Evolutionary conservation across 2,113 vertebrate species (phyloP).

Genomic region (Thalassarche chlororhynchos): DNA sequence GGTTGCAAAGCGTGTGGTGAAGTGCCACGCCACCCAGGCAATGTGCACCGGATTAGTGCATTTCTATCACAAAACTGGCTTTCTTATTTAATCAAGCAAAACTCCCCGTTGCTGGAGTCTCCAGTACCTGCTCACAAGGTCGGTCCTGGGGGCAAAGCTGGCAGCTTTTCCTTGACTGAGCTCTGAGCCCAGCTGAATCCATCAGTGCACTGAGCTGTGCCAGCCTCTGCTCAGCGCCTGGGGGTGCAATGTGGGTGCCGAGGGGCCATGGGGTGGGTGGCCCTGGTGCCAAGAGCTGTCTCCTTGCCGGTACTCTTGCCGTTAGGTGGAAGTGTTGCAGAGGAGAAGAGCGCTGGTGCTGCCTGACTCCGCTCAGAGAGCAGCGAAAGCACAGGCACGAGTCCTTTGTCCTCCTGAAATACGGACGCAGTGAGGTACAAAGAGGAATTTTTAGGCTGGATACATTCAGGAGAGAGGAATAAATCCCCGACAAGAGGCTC

Average conservation of each 20-base stretch:
- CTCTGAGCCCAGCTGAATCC: not conserved
- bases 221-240: not conserved
- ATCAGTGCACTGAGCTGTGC: not conserved
- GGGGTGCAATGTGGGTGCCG: not conserved
- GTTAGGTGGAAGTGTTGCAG: slow-evolving; percentile 61
- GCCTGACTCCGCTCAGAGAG: fast-evolving
- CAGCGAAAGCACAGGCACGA: fast-evolving
- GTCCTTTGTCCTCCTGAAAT: not conserved
- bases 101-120: not conserved
- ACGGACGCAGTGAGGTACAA: not conserved
- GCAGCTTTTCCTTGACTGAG: not conserved
- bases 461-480: not conserved
- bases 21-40: not conserved
- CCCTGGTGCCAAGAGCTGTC: not conserved
- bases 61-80: not conserved
- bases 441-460: not conserved
- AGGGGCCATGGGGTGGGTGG: not conserved
- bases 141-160: fast-evolving
- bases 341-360: not conserved
- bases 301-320: not conserved
- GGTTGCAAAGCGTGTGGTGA: not conserved
- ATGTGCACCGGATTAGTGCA: not conserved
- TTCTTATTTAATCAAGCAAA: not conserved
- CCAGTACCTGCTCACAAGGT: not conserved
- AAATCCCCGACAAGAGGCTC: not conserved